A percentile compares a stretch with the other conserved stretches of the same genome.
phyloP scores from a whole-genome alignment of 1,140 invertebrate genomes.

The Manduca sexta region DNA sequence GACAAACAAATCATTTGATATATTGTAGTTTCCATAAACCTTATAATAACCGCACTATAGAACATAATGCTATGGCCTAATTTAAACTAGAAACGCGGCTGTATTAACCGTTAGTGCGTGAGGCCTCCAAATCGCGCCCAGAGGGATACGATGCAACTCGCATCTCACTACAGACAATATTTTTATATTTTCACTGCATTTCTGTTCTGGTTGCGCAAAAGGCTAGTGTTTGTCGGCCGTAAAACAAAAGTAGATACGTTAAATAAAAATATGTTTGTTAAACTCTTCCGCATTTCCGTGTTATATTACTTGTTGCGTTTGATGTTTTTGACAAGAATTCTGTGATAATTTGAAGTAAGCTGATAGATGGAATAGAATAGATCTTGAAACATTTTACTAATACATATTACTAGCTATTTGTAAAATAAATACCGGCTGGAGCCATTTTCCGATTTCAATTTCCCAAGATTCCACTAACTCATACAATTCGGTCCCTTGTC shows the following conservation, averaged over 20 bases:
- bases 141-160: conserved; percentile 33
- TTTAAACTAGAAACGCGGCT: not conserved
- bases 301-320: too few species aligned
- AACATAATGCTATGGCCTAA: too few species aligned
- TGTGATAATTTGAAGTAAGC: too few species aligned
- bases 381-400: too few species aligned
- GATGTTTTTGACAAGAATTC: not conserved
- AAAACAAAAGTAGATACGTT: conserved; percentile 32
- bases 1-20: too few species aligned
- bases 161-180: conserved; percentile 39
- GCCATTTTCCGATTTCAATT: conserved; percentile 47
- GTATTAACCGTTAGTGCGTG: conserved; percentile 18
- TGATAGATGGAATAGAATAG: too few species aligned
- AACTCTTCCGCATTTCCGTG: conserved; percentile 7
- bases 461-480: conserved; percentile 46
- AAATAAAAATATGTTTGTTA: conserved; percentile 19
- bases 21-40: too few species aligned
- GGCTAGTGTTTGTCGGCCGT: conserved; percentile 31
- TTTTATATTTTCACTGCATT: conserved; percentile 56
- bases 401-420: conserved; percentile 23
- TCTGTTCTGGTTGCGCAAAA: conserved; percentile 39
- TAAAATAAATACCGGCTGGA: conserved; percentile 46
- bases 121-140: conserved; percentile 24
- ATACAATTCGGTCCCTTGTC: conserved; percentile 53
- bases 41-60: too few species aligned